Evolutionary conservation across 1,140 invertebrate species (phyloP).

Genomic region (Mizuhopecten yessoensis): DNA sequence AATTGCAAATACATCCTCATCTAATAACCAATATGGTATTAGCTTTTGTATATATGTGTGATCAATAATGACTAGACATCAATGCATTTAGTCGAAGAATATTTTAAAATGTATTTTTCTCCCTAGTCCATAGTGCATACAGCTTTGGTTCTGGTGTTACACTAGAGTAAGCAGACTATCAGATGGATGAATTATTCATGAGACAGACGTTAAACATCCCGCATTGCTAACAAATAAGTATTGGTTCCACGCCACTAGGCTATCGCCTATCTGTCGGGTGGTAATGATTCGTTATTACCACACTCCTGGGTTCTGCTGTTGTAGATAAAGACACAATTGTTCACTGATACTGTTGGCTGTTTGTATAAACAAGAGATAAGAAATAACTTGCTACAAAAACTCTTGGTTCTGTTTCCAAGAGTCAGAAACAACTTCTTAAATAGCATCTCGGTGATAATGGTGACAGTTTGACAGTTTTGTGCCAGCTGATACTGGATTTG

Average conservation of each 20-base stretch:
- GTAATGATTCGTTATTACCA: not conserved
- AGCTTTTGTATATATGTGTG: no score
- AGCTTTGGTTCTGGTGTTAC: not conserved
- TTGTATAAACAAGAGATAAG: no score
- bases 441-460: no score
- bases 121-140: not conserved
- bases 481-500: not conserved
- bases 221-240: not conserved
- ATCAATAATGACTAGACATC: no score
- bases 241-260: not conserved
- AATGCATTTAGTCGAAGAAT: not conserved
- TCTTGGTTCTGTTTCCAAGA: no score
- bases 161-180: not conserved
- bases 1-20: no score
- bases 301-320: no score
- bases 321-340: no score
- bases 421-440: no score
- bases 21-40: no score
- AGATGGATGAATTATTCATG: not conserved
- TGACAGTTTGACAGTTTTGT: not conserved
- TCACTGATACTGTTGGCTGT: no score
- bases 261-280: not conserved
- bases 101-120: not conserved
- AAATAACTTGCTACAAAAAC: no score
- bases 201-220: not conserved